phyloP scores from a whole-genome alignment of 2,888 invertebrate species.

The Leptarthrus brevirostris region DNA sequence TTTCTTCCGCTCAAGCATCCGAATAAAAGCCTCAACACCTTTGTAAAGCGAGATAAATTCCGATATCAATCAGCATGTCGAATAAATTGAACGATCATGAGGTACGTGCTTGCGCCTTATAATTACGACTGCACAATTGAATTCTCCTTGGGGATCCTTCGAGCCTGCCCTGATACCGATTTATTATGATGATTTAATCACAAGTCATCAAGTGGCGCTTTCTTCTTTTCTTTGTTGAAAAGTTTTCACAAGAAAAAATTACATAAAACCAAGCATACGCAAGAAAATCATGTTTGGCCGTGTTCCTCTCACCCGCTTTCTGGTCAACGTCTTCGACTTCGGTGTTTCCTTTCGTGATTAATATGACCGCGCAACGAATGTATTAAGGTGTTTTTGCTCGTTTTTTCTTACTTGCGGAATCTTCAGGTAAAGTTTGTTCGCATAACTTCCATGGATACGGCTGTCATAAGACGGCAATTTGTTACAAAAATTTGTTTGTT shows the following conservation, averaged over 20 bases:
- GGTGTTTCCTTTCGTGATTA: neutral
- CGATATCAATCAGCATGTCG: neutral
- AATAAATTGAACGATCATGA: neutral
- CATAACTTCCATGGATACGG: neutral
- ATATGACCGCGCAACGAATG: neutral
- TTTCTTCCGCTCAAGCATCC: neutral
- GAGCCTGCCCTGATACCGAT: constrained; percentile 3
- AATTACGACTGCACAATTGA: constrained; percentile 14
- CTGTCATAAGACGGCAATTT: neutral
- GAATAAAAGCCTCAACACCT: neutral
- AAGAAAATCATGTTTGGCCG: too few species aligned
- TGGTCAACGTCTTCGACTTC: too few species aligned
- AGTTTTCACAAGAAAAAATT: constrained; percentile 4
- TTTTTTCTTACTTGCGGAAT: neutral
- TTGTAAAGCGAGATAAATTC: neutral
- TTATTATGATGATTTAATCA: constrained; percentile 40
- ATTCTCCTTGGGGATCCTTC: neutral
- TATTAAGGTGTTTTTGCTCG: neutral
- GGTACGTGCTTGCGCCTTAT: neutral
- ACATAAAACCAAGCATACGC: neutral
- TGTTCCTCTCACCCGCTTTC: neutral
- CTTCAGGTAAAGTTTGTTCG: neutral
- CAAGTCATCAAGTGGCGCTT: constrained; percentile 35
- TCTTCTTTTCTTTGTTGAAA: constrained; percentile 32
- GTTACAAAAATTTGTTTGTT: constrained; percentile 1